Base-by-base conservation (phyloP, 1,140 invertebrate genomes). In the Dolichoris vasculosae region DNA sequence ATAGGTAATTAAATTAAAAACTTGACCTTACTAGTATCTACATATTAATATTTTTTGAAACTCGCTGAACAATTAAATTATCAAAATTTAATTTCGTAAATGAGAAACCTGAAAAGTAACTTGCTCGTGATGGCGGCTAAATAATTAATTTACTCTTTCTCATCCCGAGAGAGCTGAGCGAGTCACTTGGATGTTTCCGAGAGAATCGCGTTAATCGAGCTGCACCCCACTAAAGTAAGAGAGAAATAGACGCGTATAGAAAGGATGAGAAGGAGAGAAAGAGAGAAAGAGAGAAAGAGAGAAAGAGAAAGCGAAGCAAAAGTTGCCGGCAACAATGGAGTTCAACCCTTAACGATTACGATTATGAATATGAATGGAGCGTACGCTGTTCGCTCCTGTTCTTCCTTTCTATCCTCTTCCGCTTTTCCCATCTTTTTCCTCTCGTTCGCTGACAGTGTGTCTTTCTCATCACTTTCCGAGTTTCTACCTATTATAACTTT, bases 361-460 rank as follows among this genome's bases (percentile, higher is more conserved):
- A 88, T 88, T 87, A 86, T 81, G 87, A 88, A 87, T 87, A 86
- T 86, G 85, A 86, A 86, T 86, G 69, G 84, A 85, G 76, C 83
- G 76, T 35, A 35, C 76, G 75, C 73, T 84, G 43, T 67, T 67
- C 82, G 40, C 38, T 64, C 71, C 71, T 48, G 73, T 67, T 84
- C 46, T 48, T 78, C 43, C 76, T 67, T 82, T 63, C 48, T n/a
- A 8, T 40, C 51, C 69, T 67, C 35, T 48, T n/a, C 67, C 15
- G n/a, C 43, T 82, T 2, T 30, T 46, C 20, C 23, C 71, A 63
- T 59, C 35, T 35, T 35, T 46, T 43, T 76, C 73, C 26, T 30
- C n/a, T 76, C 43, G 3, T 43, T 76, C n/a, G 43, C 43, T 38
- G 4, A 7, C 3, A 40, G 23, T 30, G 43, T 23, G 64, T 51